Percentiles rank a stretch among this genome's conserved stretches.
Evolutionary conservation across 1,140 invertebrate genomes (phyloP).

Genomic region (Trachymyrmex septentrionalis): DNA sequence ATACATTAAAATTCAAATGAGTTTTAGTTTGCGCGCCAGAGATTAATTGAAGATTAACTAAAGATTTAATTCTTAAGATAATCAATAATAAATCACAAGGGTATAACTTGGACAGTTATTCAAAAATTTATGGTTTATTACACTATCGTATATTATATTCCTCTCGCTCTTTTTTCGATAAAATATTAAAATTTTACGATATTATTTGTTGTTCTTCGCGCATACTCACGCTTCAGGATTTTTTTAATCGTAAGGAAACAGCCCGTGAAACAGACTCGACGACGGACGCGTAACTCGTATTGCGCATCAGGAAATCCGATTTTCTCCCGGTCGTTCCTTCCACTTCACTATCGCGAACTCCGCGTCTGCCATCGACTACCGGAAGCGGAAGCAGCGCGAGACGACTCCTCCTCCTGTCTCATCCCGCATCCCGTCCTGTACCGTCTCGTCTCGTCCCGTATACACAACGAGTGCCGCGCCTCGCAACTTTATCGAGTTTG

Average conservation of each 20-base stretch:
- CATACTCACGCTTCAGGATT: not conserved
- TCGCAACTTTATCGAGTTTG: constrained; percentile 85
- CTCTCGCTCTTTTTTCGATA: not conserved
- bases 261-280: constrained; percentile 64
- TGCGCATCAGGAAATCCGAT: constrained; percentile 77
- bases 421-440: constrained; percentile 11
- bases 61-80: constrained; percentile 4
- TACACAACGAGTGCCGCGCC: constrained; percentile 59
- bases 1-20: constrained; percentile 5
- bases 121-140: not conserved
- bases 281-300: constrained; percentile 70
- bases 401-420: constrained; percentile 66
- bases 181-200: not conserved
- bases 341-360: constrained; percentile 34
- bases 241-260: constrained; percentile 64
- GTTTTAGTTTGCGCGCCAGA: not conserved
- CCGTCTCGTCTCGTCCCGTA: constrained; percentile 31
- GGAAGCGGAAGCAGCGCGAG: constrained; percentile 80
- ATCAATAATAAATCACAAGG: not conserved
- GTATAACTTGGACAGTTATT: not conserved
- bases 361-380: constrained; percentile 66
- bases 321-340: constrained; percentile 53
- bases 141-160: not conserved
- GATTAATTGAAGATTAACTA: not conserved
- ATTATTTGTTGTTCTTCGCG: not conserved